Conservation (phyloP, 2,797 vertebrate species). For the Petrocephalus schoutedeni region DNA sequence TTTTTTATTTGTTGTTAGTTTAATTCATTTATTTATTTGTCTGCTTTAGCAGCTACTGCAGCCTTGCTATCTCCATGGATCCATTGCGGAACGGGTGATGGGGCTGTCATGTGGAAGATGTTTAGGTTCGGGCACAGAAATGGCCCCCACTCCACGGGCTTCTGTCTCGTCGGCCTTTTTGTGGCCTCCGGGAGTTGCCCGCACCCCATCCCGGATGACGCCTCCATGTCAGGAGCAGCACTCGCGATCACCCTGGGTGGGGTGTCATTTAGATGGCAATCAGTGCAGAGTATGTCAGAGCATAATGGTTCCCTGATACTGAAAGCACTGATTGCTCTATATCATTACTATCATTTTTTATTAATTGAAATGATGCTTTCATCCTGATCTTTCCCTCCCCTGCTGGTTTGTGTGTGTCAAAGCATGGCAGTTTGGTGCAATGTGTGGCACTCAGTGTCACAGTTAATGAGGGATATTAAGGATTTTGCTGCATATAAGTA, state of each 20-base stretch:
- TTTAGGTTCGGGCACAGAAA: background rate
- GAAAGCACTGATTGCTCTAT: constrained; percentile 59
- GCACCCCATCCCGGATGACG: background rate
- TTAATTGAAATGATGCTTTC: constrained; percentile 48
- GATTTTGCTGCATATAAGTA: constrained; percentile 70
- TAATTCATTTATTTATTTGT: background rate
- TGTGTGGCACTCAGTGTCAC: constrained; percentile 63
- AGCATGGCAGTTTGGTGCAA: constrained; percentile 67
- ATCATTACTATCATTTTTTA: constrained; percentile 49
- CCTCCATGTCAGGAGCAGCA: background rate
- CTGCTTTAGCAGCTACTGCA: background rate
- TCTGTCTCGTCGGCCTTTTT: background rate
- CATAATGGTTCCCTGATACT: constrained; percentile 39
- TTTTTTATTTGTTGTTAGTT: background rate
- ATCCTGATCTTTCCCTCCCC: constrained; percentile 43
- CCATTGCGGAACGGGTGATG: background rate
- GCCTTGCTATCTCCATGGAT: background rate
- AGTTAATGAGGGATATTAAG: constrained; percentile 69
- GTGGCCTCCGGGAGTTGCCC: background rate
- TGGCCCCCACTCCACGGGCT: background rate
- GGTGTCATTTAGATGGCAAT: constrained; percentile 30
- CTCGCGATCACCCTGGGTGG: constrained; percentile 21
- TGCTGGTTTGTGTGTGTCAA: constrained; percentile 71
- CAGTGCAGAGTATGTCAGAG: constrained; percentile 16
- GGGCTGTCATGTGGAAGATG: background rate